Evolutionary conservation across 2,113 vertebrate genomes (phyloP).

Genomic region (Noctilio leporinus): DNA sequence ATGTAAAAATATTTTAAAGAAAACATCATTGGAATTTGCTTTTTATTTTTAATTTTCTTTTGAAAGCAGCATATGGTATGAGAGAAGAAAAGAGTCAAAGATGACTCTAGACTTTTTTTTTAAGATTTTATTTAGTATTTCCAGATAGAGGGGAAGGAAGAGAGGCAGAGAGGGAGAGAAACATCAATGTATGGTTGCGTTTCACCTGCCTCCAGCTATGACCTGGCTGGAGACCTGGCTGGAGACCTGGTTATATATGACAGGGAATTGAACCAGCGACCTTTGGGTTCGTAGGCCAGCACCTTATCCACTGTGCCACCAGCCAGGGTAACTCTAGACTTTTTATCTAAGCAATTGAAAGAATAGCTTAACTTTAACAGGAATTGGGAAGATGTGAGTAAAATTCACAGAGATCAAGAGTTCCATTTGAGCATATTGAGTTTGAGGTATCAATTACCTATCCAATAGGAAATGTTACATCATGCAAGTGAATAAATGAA

Average conservation of each 20-base stretch:
- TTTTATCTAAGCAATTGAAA: background rate
- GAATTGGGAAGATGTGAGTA: background rate
- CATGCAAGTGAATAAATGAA: background rate
- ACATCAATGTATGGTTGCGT: too few species aligned
- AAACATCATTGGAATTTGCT: background rate
- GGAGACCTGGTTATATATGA: too few species aligned
- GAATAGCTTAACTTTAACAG: background rate
- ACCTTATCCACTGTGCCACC: too few species aligned
- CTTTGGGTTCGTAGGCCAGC: too few species aligned
- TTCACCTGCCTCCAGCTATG: too few species aligned
- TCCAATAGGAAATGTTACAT: background rate
- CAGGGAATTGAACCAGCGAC: too few species aligned
- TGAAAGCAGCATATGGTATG: background rate
- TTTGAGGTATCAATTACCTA: background rate
- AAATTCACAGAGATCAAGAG: background rate
- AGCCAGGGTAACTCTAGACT: background rate
- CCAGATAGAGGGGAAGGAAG: too few species aligned
- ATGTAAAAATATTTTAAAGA: background rate
- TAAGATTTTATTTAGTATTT: too few species aligned
- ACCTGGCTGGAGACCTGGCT: too few species aligned
- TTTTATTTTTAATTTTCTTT: background rate
- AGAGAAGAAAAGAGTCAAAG: background rate
- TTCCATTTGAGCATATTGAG: background rate
- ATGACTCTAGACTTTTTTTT: background rate
- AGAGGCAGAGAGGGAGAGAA: too few species aligned